Evolutionary conservation across 2,797 vertebrate species (phyloP), one percentile per base, ranked within the genome.

Genomic region (Alcedo atthis): DNA sequence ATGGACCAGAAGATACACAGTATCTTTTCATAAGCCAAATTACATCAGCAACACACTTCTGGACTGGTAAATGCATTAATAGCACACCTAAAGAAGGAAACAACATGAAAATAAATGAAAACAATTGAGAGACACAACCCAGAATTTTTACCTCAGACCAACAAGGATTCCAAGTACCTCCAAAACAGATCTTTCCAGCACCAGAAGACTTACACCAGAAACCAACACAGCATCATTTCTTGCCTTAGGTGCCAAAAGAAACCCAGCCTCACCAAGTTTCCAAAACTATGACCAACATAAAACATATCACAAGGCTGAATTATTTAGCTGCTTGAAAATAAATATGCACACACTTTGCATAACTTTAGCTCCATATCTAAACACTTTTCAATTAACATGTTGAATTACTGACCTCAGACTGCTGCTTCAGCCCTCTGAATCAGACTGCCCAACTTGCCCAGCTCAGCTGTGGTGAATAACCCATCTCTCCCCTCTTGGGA

Each of bases 171-270:
- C 15, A n/a, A 12, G 28, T 51, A 79, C 9, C 4, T 71, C 46
- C 66, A 17, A 75, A 69, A 26, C 0, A 62, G 15, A 40, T 30
- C 6, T 59, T 82, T 53, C 24, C 17, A 74, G 5, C 35, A 59
- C 5, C 48, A 46, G 14, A 3, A 59, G 55, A 82, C 20, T 22
- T 43, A 49, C 15, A 76, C 6, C 28, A 62, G 49, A 84, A 90
- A 49, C 24, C 4, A 61, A 20, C 9, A 33, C 15, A 6, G 5
- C 43, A 33, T 12, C 0, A 8, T 24, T 67, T 17, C 10, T 3
- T 43, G 3, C 54, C 28, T 67, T 22, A 4, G 13, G 12, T 37
- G 5, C 43, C 15, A 2, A 15, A 55, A 69, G 8, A 81, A 21
- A 30, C 15, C 20, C 2, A 1, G 22, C 26, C 13, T 69, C 40